phyloP scores from a whole-genome alignment of 1,140 invertebrate species.

The Temnothorax longispinosus region DNA sequence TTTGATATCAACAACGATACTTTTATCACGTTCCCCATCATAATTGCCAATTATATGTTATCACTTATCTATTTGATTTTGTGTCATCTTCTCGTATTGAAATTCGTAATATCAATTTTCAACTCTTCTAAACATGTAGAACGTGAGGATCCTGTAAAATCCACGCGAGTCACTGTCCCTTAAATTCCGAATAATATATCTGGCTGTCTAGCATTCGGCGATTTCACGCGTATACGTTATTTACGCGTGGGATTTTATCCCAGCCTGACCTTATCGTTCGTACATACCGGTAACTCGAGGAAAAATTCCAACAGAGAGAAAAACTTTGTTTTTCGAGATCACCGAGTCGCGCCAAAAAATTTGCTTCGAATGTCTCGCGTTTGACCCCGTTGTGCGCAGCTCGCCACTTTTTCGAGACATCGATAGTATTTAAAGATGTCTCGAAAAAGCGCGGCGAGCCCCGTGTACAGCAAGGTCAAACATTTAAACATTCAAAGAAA shows the following conservation, averaged over 20 bases:
- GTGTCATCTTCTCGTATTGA: background rate
- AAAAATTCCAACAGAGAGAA: background rate
- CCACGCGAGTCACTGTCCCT: background rate
- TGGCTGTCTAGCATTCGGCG: background rate
- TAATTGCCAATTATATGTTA: background rate
- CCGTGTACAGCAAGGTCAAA: background rate
- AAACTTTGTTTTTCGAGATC: slow-evolving; percentile 9
- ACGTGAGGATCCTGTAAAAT: background rate
- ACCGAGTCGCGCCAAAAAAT: background rate
- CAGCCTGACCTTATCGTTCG: background rate
- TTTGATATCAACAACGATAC: background rate
- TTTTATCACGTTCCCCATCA: background rate
- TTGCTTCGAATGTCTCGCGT: slow-evolving; percentile 7
- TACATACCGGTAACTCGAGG: background rate
- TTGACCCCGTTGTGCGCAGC: slow-evolving; percentile 5
- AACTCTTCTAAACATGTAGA: background rate
- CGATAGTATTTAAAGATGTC: background rate
- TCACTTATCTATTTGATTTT: background rate
- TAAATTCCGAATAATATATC: background rate
- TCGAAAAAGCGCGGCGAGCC: background rate
- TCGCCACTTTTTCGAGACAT: background rate
- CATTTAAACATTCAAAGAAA: background rate
- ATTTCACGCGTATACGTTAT: slow-evolving; percentile 28
- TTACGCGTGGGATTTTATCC: slow-evolving; percentile 42
- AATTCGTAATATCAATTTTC: slow-evolving; percentile 2